Conservation (phyloP, 2,888 invertebrate genomes). For the Trypoxylon attenuatum region DNA sequence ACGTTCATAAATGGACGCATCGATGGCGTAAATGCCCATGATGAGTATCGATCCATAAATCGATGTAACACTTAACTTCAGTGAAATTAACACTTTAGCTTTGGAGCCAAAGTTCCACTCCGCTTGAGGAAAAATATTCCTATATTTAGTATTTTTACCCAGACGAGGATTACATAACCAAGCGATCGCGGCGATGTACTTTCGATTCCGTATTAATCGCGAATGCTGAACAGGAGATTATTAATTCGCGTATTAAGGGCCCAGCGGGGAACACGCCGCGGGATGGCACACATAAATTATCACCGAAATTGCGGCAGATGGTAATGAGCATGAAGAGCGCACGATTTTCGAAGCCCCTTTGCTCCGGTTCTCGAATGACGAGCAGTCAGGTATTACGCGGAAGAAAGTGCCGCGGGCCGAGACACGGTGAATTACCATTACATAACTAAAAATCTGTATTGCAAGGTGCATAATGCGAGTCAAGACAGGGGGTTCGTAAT, state of each 20-base stretch:
- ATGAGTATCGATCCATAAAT: too few species aligned
- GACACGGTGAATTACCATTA: too few species aligned
- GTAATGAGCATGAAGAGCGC: slow-evolving; percentile 49
- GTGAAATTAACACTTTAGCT: too few species aligned
- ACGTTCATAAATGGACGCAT: neutral
- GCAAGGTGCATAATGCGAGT: neutral
- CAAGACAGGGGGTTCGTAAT: too few species aligned
- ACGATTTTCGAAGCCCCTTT: slow-evolving; percentile 14
- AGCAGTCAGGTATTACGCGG: slow-evolving; percentile 6
- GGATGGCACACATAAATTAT: slow-evolving; percentile 63
- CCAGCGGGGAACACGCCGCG: slow-evolving; percentile 58
- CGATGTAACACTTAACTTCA: too few species aligned
- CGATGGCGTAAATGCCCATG: too few species aligned
- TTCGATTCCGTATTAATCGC: slow-evolving; percentile 55
- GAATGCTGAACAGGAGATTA: slow-evolving; percentile 55
- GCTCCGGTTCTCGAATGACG: slow-evolving; percentile 17
- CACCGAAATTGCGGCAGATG: slow-evolving; percentile 59
- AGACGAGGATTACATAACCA: slow-evolving; percentile 40
- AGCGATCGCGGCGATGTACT: slow-evolving; percentile 40
- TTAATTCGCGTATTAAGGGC: slow-evolving; percentile 67
- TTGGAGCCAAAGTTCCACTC: too few species aligned
- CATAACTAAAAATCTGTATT: neutral
- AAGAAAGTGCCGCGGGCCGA: neutral
- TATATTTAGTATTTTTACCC: too few species aligned
- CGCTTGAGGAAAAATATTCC: too few species aligned